Evolutionary conservation across 2,113 vertebrate species (phyloP).

Genomic region (Rhagologus leucostigma): DNA sequence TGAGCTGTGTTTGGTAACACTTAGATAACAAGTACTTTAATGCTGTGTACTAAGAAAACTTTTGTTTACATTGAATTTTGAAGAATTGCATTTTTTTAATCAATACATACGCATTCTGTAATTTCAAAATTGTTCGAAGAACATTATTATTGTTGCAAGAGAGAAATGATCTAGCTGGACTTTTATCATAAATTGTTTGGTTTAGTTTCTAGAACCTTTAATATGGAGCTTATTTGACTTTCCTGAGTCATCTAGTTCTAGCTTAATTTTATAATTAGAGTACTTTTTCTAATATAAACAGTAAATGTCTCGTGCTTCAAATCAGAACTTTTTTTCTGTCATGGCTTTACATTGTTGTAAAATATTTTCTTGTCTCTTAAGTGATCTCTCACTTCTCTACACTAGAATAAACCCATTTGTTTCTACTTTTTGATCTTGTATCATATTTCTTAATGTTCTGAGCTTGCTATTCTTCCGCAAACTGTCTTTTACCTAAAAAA

Average conservation of each 20-base stretch:
- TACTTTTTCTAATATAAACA: neutral
- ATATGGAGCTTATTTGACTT: neutral
- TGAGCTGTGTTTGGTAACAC: neutral
- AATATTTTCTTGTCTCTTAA: neutral
- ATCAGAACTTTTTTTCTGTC: neutral
- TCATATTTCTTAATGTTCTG: neutral
- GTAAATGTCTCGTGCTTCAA: neutral
- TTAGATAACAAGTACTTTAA: neutral
- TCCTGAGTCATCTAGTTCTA: neutral
- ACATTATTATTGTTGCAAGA: neutral
- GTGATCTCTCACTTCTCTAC: neutral
- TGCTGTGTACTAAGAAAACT: neutral
- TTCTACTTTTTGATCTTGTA: neutral
- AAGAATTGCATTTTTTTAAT: neutral
- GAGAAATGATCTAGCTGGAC: fast-evolving
- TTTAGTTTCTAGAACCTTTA: neutral
- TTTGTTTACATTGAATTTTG: neutral
- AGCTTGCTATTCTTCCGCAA: neutral
- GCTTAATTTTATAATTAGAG: neutral
- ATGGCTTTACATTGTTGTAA: neutral
- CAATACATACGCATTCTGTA: neutral
- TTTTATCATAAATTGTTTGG: neutral
- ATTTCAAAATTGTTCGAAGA: neutral
- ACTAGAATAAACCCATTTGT: neutral
- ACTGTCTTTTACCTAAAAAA: neutral